A percentile compares a stretch with the other conserved stretches of the same genome.
phyloP scores from a whole-genome alignment of 2,113 vertebrate species.

The Calonectris borealis region DNA sequence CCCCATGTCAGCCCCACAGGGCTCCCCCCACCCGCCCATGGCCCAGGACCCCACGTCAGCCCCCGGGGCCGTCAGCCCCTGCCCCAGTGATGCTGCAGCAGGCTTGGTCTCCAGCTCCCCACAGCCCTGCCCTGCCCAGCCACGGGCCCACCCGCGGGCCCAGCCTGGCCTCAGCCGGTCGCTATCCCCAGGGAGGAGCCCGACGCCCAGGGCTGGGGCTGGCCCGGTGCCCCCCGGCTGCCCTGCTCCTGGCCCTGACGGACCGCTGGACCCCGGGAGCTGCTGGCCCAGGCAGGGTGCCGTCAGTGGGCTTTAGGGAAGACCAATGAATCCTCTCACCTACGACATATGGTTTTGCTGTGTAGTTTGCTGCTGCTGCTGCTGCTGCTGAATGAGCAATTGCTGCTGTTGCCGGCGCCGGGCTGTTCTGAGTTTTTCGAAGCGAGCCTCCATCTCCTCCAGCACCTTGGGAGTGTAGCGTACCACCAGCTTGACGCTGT shows the following conservation, averaged over 20 bases:
- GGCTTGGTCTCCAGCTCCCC: background rate
- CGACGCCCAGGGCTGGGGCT: background rate
- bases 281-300: background rate
- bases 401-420: constrained; percentile 97
- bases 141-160: background rate
- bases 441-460: constrained; percentile 99
- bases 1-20: background rate
- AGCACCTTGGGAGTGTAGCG: constrained; percentile 98
- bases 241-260: background rate
- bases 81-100: background rate
- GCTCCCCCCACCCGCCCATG: no score
- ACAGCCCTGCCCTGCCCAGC: background rate
- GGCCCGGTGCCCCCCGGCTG: rapidly evolving
- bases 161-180: background rate
- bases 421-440: constrained; percentile 95
- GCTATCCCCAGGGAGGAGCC: background rate
- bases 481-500: constrained; percentile 96
- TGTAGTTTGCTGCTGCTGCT: constrained; percentile 82
- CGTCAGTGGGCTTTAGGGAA: background rate
- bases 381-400: constrained; percentile 90
- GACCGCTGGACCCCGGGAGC: background rate
- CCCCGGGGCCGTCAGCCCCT: background rate
- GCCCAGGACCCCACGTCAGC: background rate
- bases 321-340: constrained; percentile 82
- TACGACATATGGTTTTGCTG: constrained; percentile 99